Evolutionary conservation across 2,797 vertebrate species (phyloP).

Genomic region (Propithecus perrieri): DNA sequence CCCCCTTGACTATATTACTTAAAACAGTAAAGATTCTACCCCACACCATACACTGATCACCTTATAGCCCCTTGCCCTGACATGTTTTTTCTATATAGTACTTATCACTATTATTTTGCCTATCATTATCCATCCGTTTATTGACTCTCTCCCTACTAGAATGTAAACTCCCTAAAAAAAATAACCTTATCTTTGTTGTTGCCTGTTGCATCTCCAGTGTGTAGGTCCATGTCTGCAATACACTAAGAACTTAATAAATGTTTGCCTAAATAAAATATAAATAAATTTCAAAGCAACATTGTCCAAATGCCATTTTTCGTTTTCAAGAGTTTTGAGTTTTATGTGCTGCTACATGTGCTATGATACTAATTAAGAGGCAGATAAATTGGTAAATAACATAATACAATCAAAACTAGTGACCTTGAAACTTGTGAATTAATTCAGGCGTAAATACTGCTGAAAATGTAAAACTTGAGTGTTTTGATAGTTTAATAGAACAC

Average conservation of each 20-base stretch:
- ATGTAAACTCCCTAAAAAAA: background rate
- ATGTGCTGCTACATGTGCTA: background rate
- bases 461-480: conserved; percentile 52
- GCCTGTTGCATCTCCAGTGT: background rate
- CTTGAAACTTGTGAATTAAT: conserved; percentile 64
- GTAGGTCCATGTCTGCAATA: background rate
- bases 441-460: conserved; percentile 63
- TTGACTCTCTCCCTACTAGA: background rate
- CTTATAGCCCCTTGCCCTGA: background rate
- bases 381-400: conserved; percentile 43
- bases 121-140: background rate
- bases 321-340: background rate
- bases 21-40: background rate
- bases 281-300: background rate
- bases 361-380: background rate
- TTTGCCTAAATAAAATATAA: background rate
- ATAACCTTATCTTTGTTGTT: background rate
- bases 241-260: background rate
- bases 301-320: background rate
- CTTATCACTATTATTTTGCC: background rate
- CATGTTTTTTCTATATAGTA: background rate
- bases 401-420: conserved; percentile 61
- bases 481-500: conserved; percentile 65
- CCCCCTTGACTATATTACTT: too few species aligned
- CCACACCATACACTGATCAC: background rate